Evolutionary conservation across 2,888 invertebrate genomes (phyloP).

Genomic region (Caenorhabditis wallacei): DNA sequence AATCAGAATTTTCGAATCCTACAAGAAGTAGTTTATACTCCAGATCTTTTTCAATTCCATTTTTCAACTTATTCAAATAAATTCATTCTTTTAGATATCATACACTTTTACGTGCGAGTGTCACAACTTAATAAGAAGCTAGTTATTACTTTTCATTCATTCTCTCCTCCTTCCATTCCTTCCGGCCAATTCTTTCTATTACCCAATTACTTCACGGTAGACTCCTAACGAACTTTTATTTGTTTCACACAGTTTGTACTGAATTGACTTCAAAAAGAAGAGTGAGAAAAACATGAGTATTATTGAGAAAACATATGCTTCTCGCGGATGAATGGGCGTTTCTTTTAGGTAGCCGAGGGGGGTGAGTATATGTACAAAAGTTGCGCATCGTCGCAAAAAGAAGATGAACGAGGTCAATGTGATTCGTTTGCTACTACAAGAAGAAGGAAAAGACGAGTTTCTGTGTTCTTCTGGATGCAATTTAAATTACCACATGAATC

Average conservation of each 20-base stretch:
- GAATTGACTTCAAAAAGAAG: constrained; percentile 5
- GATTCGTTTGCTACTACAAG: constrained; percentile 40
- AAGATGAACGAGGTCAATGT: constrained; percentile 53
- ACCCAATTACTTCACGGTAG: constrained; percentile 44
- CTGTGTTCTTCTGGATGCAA: constrained; percentile 34
- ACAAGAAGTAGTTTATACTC: too few species aligned
- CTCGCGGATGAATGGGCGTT: background rate
- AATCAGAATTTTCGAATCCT: too few species aligned
- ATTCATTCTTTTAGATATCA: background rate
- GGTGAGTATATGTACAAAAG: constrained; percentile 34
- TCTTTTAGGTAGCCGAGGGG: constrained; percentile 22
- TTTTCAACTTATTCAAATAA: background rate
- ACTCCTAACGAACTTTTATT: constrained; percentile 10
- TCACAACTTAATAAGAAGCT: constrained; percentile 40
- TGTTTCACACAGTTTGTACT: constrained; percentile 16
- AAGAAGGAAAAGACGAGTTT: constrained; percentile 36
- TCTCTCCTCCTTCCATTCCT: constrained; percentile 1
- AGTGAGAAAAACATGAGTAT: constrained; percentile 4
- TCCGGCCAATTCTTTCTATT: constrained; percentile 26
- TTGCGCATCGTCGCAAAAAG: constrained; percentile 39
- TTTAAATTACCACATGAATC: constrained; percentile 48
- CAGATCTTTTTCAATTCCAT: background rate
- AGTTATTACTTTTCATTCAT: constrained; percentile 3
- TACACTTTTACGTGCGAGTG: constrained; percentile 3
- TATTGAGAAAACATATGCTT: constrained; percentile 35